phyloP scores from a whole-genome alignment of 2,113 vertebrate genomes.

The Pycnonotus jocosus region DNA sequence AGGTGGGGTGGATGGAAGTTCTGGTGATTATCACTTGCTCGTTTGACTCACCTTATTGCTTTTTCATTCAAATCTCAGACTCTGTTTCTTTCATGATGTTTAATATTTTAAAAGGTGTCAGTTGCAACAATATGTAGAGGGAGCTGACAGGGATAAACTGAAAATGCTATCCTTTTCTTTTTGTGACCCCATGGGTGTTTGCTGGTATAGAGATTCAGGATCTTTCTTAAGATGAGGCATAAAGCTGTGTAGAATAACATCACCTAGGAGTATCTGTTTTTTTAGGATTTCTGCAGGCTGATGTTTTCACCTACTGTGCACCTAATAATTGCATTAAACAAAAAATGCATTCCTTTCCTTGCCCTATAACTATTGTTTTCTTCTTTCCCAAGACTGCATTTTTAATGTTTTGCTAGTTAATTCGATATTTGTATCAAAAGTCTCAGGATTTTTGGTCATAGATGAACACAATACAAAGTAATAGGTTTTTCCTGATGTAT shows the following conservation, averaged over 20 bases:
- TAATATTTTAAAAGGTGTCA: slow-evolving; percentile 54
- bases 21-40: neutral
- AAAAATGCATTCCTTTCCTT: neutral
- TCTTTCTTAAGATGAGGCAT: neutral
- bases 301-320: neutral
- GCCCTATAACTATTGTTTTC: neutral
- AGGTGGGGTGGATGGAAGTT: neutral
- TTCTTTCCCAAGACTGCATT: neutral
- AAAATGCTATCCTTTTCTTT: slow-evolving; percentile 5
- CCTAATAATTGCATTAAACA: neutral
- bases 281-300: neutral
- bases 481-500: neutral
- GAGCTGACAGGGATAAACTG: neutral
- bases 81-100: slow-evolving; percentile 40
- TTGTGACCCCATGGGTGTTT: neutral
- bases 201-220: neutral
- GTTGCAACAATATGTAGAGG: neutral
- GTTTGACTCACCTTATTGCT: neutral
- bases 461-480: neutral
- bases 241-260: neutral
- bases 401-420: neutral
- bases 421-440: neutral
- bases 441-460: neutral
- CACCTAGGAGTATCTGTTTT: neutral
- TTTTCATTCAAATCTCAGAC: slow-evolving; percentile 24